A percentile compares a stretch with the other conserved stretches of the same genome.
Evolutionary conservation across 2,797 vertebrate species (phyloP).

Genomic region (Anableps anableps): DNA sequence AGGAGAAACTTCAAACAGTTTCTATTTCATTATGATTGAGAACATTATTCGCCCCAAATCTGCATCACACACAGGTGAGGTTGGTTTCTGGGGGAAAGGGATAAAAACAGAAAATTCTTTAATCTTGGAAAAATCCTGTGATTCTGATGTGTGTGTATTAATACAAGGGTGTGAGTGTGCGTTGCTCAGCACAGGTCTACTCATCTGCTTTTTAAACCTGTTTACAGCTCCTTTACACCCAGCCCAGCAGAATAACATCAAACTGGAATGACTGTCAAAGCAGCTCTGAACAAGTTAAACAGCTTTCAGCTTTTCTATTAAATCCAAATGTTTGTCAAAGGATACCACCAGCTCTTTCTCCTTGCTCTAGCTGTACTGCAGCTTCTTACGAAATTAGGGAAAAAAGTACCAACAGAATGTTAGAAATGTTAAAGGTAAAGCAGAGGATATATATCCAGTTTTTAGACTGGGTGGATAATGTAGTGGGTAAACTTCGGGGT

Average conservation of each 20-base stretch:
- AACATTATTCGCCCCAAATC: conserved; percentile 56
- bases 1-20: conserved; percentile 72
- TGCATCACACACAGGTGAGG: conserved; percentile 61
- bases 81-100: conserved; percentile 52
- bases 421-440: not conserved
- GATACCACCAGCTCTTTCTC: not conserved
- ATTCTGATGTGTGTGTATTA: conserved; percentile 15
- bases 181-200: conserved; percentile 37
- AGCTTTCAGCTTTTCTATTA: conserved; percentile 31
- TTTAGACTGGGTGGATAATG: not conserved
- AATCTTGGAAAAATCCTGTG: conserved; percentile 64
- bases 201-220: conserved; percentile 57
- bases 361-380: not conserved
- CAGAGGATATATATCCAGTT: not conserved
- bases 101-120: conserved; percentile 70
- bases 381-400: not conserved
- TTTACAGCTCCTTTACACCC: conserved; percentile 51
- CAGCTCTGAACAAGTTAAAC: conserved; percentile 19
- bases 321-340: conserved; percentile 22
- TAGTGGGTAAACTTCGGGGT: not conserved
- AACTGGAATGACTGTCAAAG: conserved; percentile 28
- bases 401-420: not conserved
- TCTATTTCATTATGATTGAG: conserved; percentile 65
- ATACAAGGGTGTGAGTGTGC: conserved; percentile 15
- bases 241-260: conserved; percentile 29